Evolutionary conservation across 1,140 invertebrate species (phyloP).

Genomic region (Myzus persicae): DNA sequence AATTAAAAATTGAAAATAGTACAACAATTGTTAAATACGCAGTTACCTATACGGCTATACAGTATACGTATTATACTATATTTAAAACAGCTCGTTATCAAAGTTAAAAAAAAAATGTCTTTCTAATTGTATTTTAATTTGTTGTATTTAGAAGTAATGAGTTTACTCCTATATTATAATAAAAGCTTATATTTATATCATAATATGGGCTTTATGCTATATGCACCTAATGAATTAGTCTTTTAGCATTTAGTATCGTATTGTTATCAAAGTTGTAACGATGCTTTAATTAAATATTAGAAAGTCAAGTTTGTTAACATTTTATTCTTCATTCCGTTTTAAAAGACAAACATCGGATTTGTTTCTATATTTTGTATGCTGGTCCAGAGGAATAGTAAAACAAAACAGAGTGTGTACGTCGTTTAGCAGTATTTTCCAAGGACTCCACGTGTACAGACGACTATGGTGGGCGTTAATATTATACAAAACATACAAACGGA

Average conservation of each 20-base stretch:
- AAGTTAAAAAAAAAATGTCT: not conserved
- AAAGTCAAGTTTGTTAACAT: not conserved
- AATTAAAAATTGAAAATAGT: constrained; percentile 23
- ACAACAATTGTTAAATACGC: not conserved
- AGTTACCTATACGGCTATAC: not conserved
- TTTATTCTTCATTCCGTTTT: not conserved
- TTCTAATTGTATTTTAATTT: constrained; percentile 18
- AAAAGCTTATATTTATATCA: not conserved
- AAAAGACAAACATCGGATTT: not conserved
- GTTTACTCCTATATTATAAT: not conserved
- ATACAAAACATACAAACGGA: constrained; percentile 55
- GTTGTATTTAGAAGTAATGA: not conserved
- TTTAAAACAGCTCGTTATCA: not conserved
- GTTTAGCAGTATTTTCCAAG: constrained; percentile 48
- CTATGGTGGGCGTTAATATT: constrained; percentile 55
- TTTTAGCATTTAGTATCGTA: not conserved
- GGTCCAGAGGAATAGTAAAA: not conserved
- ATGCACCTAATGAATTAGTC: not conserved
- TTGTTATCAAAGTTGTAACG: not conserved
- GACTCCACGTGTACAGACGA: constrained; percentile 45
- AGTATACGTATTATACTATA: too few species aligned
- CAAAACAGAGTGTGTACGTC: not conserved
- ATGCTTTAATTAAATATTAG: not conserved
- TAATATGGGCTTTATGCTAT: not conserved
- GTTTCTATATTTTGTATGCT: not conserved